Evolutionary conservation across 2,797 vertebrate genomes (phyloP), one percentile per base, ranked within the genome.

Genomic region (Myotis planiceps): DNA sequence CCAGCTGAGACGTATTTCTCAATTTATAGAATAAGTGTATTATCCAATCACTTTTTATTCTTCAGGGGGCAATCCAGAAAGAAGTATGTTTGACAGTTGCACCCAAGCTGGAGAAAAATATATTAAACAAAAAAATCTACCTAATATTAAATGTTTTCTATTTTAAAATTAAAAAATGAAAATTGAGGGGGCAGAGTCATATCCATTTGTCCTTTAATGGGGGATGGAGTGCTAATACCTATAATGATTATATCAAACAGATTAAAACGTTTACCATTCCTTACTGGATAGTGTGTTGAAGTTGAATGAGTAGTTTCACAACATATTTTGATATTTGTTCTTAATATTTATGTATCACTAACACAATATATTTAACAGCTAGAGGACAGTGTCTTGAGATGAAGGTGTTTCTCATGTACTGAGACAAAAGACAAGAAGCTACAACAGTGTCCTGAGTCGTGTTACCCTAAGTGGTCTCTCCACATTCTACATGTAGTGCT

Each of bases 41-140:
- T 97, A 94, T 95, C 47, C 85, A 97, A 97, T 98, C 97, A 94
- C 90, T 32, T 97, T 97, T 94, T 74, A 95, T 97, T 96, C 85
- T 93, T 96, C 97, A 91, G 39, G 84, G 66, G 81, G 97, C 96
- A 76, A 49, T 86, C 95, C 94, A 91, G 49, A 97, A 97, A 90
- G 53, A 97, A 97, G 85, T 75, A 96, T 96, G 51, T 83, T 96
- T 86, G 90, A 63, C 0, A 0, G 7, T 63, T 97, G 58, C 47
- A 79, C 66, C 80, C 37, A 97, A 97, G 16, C 68, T 92, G 1
- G 51, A 95, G 32, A 74, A 97, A 91, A 80, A 78, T 2, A 4
- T 94, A 55, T 87, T 88, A 75, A 96, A 93, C 23, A 90, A 47
- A 45, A 45, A 85, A 55, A 87, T 84, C 34, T 95, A 39, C 47